Percentiles rank a stretch among this genome's conserved stretches.
phyloP scores from a whole-genome alignment of 2,888 invertebrate genomes.

The Dorcus parallelipipedus region DNA sequence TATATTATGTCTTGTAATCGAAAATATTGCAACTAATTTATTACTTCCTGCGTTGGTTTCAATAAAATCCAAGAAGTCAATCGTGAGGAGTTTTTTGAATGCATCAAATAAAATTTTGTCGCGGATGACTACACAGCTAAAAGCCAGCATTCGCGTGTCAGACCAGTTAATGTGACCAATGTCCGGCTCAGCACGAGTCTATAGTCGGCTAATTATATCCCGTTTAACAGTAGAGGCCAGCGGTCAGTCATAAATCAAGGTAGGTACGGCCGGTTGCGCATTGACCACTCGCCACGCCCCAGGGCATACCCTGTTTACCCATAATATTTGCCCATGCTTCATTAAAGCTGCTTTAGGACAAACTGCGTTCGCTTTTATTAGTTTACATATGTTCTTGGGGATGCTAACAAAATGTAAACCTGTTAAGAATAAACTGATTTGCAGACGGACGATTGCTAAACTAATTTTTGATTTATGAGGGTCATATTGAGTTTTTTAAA shows the following conservation, averaged over 20 bases:
- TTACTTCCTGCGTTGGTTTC: too few species aligned
- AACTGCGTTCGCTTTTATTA: neutral
- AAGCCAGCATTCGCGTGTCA: constrained; percentile 19
- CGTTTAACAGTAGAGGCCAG: constrained; percentile 30
- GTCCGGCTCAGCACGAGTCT: constrained; percentile 37
- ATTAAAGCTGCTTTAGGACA: constrained; percentile 28
- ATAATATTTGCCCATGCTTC: constrained; percentile 47
- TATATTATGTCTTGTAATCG: too few species aligned
- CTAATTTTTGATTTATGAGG: too few species aligned
- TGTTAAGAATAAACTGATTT: too few species aligned
- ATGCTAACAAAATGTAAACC: too few species aligned
- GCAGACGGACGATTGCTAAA: too few species aligned
- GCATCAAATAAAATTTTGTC: constrained; percentile 1
- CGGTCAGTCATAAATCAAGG: constrained; percentile 36
- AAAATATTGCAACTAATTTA: too few species aligned
- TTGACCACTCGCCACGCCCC: constrained; percentile 39
- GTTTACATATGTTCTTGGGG: constrained; percentile 12
- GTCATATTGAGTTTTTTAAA: too few species aligned
- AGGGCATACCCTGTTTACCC: constrained; percentile 45
- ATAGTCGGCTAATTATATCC: constrained; percentile 35
- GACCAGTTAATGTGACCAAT: constrained; percentile 33
- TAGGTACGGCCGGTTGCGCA: constrained; percentile 24
- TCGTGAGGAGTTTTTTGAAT: too few species aligned
- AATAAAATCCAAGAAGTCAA: too few species aligned
- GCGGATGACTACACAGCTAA: constrained; percentile 20